Evolutionary conservation across 2,113 vertebrate species (phyloP), one percentile per base, ranked within the genome.

Genomic region (Percopsis transmontana): DNA sequence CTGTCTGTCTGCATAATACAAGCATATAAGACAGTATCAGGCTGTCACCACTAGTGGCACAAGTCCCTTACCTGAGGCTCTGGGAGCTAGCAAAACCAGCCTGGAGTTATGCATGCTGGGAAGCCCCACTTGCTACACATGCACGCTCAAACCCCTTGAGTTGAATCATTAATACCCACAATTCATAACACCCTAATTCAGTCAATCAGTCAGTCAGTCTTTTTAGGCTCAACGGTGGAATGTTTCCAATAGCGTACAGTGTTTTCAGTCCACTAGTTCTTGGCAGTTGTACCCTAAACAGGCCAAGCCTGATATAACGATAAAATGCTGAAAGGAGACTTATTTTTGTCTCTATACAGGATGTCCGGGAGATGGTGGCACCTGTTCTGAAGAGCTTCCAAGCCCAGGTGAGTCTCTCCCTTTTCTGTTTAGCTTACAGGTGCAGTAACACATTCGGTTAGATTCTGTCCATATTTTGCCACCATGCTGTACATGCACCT

Each of bases 351-450:
- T 90, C 76, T 70, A 2, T 69, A 58, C 69, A 95, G 95, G 94
- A 94, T 78, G 92, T 95, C 75, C 92, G 94, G 83, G 95, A 94
- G 90, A 92, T 95, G 92, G 94, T 97, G 89, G 90, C 94, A 79
- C 93, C 94, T 78, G 91, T 94, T 76, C 91, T 97, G 76, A 96
- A 95, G 92, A 95, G 92, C 81, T 96, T 96, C 87, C 94, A 95
- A 85, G 91, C 94, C 61, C 91, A 95, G 92, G 96, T 92, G 91
- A 93, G 94, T 89, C 16, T 12, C 14, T 15, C 11, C 13, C 3
- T 68, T 1, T 14, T 3, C 50, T 14, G 41, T 55, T 62, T 47
- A 33, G 62, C 60, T 38, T 24, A 20, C 18, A 23, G 45, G 53
- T 18, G 0, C 20, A 39, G 15, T 33, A 64, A 54, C 19, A 18